Evolutionary conservation across 2,797 vertebrate species (phyloP), one percentile per base, ranked within the genome.

Genomic region (Petrocephalus schoutedeni): DNA sequence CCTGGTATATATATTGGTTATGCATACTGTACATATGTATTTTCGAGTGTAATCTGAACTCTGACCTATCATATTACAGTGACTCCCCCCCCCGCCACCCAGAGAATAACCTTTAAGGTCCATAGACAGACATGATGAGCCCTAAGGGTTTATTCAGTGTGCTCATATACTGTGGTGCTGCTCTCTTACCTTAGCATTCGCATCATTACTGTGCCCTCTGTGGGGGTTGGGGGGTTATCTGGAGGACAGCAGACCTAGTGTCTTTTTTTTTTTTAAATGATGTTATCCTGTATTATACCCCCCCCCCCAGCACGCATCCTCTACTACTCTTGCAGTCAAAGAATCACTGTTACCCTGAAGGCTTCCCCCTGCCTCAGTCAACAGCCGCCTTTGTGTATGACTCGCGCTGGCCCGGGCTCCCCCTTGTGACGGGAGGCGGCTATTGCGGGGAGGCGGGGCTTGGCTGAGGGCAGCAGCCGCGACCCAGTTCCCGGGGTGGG

Each of bases 401-500:
- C 91, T 89, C 54, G 54, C 61, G 88, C 21, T 89, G 91, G 88
- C 36, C 89, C 91, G 91, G 91, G 89, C 93, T 93, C 94, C 93
- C 91, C 90, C 92, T 93, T 90, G 93, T 93, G 95, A 92, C 80
- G 87, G 19, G 49, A 85, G 53, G 53, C n/a, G 28, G 86, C 36
- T 16, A 23, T 49, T 51, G 59, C 57, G 53, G 74, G 23, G 87
- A 89, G 19, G 41, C 71, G 8, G 51, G 28, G 86, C 80, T 45
- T 56, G 41, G 88, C 56, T 64, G 28, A 86, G 88, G 74, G 85
- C 59, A 57, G 51, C 23, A 61, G 59, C 74, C 3, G 87, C 88
- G 91, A 96, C 95, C 96, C 94, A 96, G 95, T 96, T 97, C 96
- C 94, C 91, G 92, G 92, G 89, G 92, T 87, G 90, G 91, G 92